Base-by-base conservation (phyloP, 2,797 vertebrate species). In the Gallirallus australis region DNA sequence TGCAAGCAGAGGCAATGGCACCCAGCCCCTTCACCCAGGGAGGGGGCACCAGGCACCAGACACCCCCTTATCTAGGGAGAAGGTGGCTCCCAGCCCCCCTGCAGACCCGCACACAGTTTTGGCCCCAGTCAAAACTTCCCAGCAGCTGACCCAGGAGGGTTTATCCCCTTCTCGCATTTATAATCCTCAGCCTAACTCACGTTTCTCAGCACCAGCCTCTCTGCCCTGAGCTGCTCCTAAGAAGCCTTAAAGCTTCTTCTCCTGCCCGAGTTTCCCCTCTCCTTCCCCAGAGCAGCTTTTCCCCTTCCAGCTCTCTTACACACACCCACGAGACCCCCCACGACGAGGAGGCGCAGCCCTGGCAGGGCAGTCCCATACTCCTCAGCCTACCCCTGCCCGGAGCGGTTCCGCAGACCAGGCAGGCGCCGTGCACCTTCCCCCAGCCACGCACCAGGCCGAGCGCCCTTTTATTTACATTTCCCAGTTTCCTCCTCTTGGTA, bases 401-500 rank as follows among this genome's bases (percentile, higher is more conserved):
- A 54, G 18, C 4, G 2, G 57, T 33, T 52, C n/a, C 30, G 1
- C 31, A 77, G 39, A 31, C 48, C 0, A 0, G 33, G 60, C 81
- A 75, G 82, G 28, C 33, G 2, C 42, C 3, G 1, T 12, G 42
- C 30, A 53, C 76, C 64, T 61, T 93, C 27, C 78, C 75, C 54
- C 7, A 2, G 57, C 30, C 64, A 68, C 3, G 1, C 27, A 25
- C 2, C 0, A 1, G 66, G n/a, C 24, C 0, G 0, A 71, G 40
- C 11, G 9, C 47, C 63, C 47, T 88, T 87, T 72, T 83, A 83
- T 95, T 96, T 94, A 91, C 76, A 90, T 94, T 71, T 88, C 70
- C 50, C 72, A 35, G n/a, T 77, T 91, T 85, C 86, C 72, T 77
- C 50, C 40, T 81, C 68, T 47, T 7, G 1, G 14, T 33, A 60